These are phyloP conservation scores for Aleiodes alternator DNA, from an alignment of 2,888 invertebrate species.

Conservation along the genomic window DNA sequence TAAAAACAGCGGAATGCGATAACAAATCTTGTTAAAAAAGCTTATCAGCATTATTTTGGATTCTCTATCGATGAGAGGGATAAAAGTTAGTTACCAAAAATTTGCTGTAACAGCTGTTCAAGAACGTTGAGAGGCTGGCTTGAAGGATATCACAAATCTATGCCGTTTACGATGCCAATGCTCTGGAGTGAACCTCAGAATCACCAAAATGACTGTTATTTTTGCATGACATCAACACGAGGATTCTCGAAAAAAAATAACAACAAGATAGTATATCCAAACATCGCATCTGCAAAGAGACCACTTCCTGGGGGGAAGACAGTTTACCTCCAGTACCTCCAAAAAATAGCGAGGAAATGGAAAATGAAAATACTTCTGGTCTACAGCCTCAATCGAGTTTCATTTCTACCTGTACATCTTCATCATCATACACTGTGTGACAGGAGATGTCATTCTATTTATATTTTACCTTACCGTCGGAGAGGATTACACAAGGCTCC, in stretches of 20 bases:
- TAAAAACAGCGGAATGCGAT: constrained; percentile 27
- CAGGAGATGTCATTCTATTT: no score
- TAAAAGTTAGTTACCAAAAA: constrained; percentile 19
- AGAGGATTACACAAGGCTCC: no score
- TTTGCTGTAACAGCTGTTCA: neutral
- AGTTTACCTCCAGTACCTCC: constrained; percentile 13
- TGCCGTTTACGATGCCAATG: constrained; percentile 41
- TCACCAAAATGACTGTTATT: constrained; percentile 41
- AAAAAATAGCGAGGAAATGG: neutral
- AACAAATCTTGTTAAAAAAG: constrained; percentile 24
- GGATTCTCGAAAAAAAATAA: constrained; percentile 37
- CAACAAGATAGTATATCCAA: constrained; percentile 30
- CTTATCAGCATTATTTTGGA: constrained; percentile 31
- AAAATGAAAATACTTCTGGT: constrained; percentile 1
- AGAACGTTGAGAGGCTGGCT: neutral
- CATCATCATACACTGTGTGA: neutral
- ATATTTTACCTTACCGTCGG: no score
- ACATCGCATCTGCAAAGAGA: constrained; percentile 27
- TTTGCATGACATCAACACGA: constrained; percentile 28
- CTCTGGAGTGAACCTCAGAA: constrained; percentile 41
- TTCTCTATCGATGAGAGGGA: constrained; percentile 23
- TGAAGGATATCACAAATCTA: constrained; percentile 27
- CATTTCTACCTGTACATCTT: neutral
- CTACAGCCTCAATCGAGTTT: neutral
- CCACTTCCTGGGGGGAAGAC: constrained; percentile 29